These are phyloP conservation scores for Paguma larvata DNA, from an alignment of 2,797 vertebrate species.

Conservation along the genomic window DNA sequence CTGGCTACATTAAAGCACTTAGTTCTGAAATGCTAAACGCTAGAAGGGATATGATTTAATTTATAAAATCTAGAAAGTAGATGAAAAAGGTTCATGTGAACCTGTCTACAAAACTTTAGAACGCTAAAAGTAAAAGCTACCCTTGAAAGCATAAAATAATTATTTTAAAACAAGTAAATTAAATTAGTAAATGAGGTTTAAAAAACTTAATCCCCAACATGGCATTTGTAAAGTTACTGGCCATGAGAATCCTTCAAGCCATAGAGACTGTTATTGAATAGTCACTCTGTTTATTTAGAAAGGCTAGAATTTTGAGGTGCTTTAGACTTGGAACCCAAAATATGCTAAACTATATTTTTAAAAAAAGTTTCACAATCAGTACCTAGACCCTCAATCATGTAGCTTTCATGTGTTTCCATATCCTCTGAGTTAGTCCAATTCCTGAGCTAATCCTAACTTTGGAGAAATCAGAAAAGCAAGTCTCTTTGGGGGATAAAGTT, in stretches of 20 bases:
- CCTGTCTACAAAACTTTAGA: not conserved
- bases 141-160: not conserved
- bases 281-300: not conserved
- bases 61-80: not conserved
- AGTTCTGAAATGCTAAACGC: conserved; percentile 37
- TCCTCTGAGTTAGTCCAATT: not conserved
- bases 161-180: not conserved
- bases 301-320: not conserved
- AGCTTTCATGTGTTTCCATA: conserved; percentile 57
- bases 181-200: not conserved
- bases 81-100: not conserved
- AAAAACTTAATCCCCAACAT: not conserved
- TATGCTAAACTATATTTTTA: not conserved
- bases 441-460: conserved; percentile 18
- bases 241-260: not conserved
- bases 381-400: conserved; percentile 9
- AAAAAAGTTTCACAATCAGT: conserved; percentile 45
- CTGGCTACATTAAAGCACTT: not conserved
- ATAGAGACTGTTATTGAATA: not conserved
- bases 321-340: not conserved
- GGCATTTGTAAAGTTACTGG: not conserved
- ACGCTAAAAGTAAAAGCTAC: not conserved
- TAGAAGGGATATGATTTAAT: not conserved
- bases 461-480: conserved; percentile 57
- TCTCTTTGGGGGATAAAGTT: conserved; percentile 5